Base-by-base conservation (phyloP, 2,888 invertebrate species). In the Lasioglossum leucozonium region DNA sequence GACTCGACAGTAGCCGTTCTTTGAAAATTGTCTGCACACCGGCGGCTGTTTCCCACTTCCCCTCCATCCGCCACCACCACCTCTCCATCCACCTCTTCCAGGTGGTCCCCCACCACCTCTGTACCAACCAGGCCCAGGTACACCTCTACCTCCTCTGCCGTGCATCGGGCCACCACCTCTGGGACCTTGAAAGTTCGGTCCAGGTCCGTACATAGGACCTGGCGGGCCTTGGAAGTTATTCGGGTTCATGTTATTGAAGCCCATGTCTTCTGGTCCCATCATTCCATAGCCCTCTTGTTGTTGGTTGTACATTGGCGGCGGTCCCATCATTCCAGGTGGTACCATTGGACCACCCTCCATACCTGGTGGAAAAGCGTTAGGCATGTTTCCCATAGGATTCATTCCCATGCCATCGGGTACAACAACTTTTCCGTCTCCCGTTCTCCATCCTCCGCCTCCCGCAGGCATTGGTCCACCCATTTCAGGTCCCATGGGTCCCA, bases 1-100 rank as follows among this genome's bases (percentile, higher is more conserved):
- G 93, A 97, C 97, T 76, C 98, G 96, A 95, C 98, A 98, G 85
- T 97, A 97, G 0, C 98, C 98, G 91, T 96, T 97, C 92, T 97
- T 97, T 94, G 97, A 97, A 92, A 97, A 97, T 94, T 98, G 97
- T 93, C 97, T 97, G 94, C 98, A 98, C 22, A 97, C 93, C 0
- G 94, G 94, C 0, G 94, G 94, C 69, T 94, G 95, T 78, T 95
- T 95, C 0, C 92, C 91, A 40, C 90, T 93, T 2, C 94, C 94
- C 51, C 95, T 89, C 95, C 95, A 95, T 51, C 96, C 96, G 76
- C 94, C 96, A 84, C 96, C 96, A 62, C 96, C 96, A 65, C 94
- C 96, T 86, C 96, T 96, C 82, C 96, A 96, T 22, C 95, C 94
- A 62, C 96, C 95, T 83, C 95, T 94, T 34, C 95, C 95, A 11